A percentile compares a stretch with the other conserved stretches of the same genome.
Evolutionary conservation across 92 coral and sea anemone species (phyloP).

Genomic region (Paramuricea clavata): DNA sequence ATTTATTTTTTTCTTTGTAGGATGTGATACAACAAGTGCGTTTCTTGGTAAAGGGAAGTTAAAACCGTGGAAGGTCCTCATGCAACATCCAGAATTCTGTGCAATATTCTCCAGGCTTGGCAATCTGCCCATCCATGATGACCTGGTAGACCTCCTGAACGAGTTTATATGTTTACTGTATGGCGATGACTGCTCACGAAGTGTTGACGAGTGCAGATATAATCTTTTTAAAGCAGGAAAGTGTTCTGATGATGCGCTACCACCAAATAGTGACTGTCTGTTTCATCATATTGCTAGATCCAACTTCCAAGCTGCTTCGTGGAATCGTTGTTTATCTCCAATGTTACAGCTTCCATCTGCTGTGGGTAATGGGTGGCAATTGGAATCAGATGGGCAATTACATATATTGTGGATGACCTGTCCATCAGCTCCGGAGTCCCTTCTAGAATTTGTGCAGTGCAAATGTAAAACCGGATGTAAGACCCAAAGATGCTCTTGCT

Average conservation of each 20-base stretch:
- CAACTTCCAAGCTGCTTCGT: not conserved
- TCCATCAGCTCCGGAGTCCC: not conserved
- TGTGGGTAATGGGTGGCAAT: not conserved
- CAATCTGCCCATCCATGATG: too few relatives aligned
- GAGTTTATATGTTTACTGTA: too few relatives aligned
- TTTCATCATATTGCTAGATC: not conserved
- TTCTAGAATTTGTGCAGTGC: too few relatives aligned
- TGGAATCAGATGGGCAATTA: constrained; percentile 12
- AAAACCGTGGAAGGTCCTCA: not conserved
- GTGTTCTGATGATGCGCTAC: not conserved
- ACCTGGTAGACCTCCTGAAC: too few relatives aligned
- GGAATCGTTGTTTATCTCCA: constrained; percentile 9
- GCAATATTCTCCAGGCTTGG: too few relatives aligned
- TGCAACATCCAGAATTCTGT: too few relatives aligned
- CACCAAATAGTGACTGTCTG: constrained; percentile 11
- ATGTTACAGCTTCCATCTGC: constrained; percentile 1
- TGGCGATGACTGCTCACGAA: too few relatives aligned
- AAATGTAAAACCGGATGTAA: too few relatives aligned
- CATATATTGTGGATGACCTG: not conserved
- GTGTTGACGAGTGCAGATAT: too few relatives aligned
- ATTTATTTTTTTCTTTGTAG: not conserved
- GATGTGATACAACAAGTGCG: not conserved
- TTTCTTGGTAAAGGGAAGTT: not conserved
- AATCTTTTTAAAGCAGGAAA: too few relatives aligned
- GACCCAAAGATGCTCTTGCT: too few relatives aligned